Evolutionary conservation across 2,888 invertebrate genomes (phyloP).

Genomic region (Lycophotia porphyrea): DNA sequence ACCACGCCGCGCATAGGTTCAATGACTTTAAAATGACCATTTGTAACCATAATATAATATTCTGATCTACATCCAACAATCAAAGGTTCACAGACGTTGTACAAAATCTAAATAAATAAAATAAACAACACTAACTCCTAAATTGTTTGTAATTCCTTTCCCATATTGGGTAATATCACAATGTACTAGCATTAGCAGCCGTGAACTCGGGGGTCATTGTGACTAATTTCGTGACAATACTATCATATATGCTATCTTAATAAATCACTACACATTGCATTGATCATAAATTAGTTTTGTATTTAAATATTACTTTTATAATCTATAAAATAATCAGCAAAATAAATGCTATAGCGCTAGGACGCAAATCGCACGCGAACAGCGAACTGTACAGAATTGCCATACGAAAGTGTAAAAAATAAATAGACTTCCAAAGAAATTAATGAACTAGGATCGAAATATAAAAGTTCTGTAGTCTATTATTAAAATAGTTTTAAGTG

Average conservation of each 20-base stretch:
- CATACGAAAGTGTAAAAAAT: constrained; percentile 41
- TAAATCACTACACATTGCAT: constrained; percentile 62
- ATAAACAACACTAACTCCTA: constrained; percentile 70
- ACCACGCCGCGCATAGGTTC: constrained; percentile 85
- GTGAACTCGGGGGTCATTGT: constrained; percentile 84
- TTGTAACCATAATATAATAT: constrained; percentile 73
- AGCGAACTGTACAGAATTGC: constrained; percentile 78
- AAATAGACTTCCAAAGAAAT: background rate
- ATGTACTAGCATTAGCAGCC: constrained; percentile 83
- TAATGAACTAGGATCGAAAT: background rate
- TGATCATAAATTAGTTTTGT: constrained; percentile 50
- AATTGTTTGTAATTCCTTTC: constrained; percentile 80
- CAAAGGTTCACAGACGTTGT: constrained; percentile 46
- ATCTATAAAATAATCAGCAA: constrained; percentile 71
- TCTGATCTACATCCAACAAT: constrained; percentile 58
- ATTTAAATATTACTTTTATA: constrained; percentile 60
- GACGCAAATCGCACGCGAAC: constrained; percentile 88
- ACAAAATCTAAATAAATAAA: constrained; percentile 58
- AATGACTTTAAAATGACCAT: constrained; percentile 83
- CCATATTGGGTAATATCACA: constrained; percentile 84
- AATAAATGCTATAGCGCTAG: constrained; percentile 76
- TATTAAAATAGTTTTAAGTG: background rate
- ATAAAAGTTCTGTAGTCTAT: too few species aligned
- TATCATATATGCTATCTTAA: constrained; percentile 52
- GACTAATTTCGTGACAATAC: constrained; percentile 72